A percentile compares a stretch with the other conserved stretches of the same genome.
phyloP scores from a whole-genome alignment of 2,113 vertebrate species.

The Callionymus lyra region DNA sequence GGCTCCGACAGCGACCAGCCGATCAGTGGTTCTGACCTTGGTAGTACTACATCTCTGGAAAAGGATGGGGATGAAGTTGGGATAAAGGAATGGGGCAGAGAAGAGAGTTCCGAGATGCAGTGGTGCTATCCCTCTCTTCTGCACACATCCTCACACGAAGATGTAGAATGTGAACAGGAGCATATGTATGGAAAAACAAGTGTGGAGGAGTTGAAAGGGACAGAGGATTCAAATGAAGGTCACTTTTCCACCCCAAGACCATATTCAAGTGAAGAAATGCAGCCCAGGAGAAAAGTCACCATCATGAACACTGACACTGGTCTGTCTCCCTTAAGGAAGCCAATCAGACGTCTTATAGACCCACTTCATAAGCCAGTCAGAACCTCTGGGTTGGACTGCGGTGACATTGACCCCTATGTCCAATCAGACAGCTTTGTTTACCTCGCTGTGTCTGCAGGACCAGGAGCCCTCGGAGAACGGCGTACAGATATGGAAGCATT shows the following conservation, averaged over 20 bases:
- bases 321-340: conserved; percentile 58
- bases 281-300: conserved; percentile 38
- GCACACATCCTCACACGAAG: conserved; percentile 22
- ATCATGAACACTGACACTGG: conserved; percentile 43
- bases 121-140: conserved; percentile 62
- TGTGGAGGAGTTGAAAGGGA: conserved; percentile 7
- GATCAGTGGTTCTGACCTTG: conserved; percentile 54
- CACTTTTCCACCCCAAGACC: neutral
- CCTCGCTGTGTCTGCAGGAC: conserved; percentile 63
- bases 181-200: conserved; percentile 2
- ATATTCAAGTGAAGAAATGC: conserved; percentile 13
- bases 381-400: conserved; percentile 54
- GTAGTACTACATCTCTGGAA: conserved; percentile 56
- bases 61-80: conserved; percentile 48
- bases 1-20: conserved; percentile 59
- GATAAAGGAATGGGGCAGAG: conserved; percentile 50
- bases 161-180: conserved; percentile 8
- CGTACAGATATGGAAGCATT: conserved; percentile 10
- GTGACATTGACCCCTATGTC: conserved; percentile 65
- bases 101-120: conserved; percentile 56
- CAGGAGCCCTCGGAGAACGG: conserved; percentile 21
- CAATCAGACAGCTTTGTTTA: conserved; percentile 71
- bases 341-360: conserved; percentile 36
- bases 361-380: conserved; percentile 48
- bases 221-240: conserved; percentile 16